Percentiles rank a stretch among this genome's conserved stretches.
phyloP scores from a whole-genome alignment of 2,888 invertebrate genomes.

The Apoda limacodes region DNA sequence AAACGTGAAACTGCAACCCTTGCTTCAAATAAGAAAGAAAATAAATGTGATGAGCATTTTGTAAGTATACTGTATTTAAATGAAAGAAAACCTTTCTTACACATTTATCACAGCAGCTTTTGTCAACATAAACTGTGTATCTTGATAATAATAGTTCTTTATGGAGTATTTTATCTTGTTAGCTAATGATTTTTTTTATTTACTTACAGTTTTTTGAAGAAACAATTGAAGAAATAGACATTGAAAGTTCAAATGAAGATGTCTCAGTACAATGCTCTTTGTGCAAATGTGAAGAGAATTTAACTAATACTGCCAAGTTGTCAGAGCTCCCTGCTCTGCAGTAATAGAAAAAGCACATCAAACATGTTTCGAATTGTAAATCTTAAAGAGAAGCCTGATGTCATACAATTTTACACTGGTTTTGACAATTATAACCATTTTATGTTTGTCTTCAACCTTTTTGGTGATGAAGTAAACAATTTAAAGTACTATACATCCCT shows the following conservation, averaged over 20 bases:
- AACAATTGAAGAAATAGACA: background rate
- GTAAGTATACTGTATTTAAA: too few relatives aligned
- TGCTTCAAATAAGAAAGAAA: too few relatives aligned
- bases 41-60: too few relatives aligned
- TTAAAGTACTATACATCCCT: conserved; percentile 7
- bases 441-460: conserved; percentile 8
- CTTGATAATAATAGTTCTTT: too few relatives aligned
- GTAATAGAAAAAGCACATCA: conserved; percentile 2
- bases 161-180: conserved; percentile 3
- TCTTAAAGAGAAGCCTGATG: background rate
- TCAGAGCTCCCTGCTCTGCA: conserved; percentile 1
- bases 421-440: conserved; percentile 8
- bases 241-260: background rate
- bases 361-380: conserved; percentile 2
- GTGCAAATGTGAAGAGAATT: background rate
- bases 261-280: background rate
- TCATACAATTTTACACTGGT: conserved; percentile 5
- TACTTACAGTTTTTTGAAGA: background rate
- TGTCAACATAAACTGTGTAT: too few relatives aligned
- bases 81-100: too few relatives aligned
- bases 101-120: too few relatives aligned
- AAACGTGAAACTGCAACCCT: too few relatives aligned
- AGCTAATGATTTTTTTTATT: conserved; percentile 1
- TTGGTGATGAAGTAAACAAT: conserved; percentile 6
- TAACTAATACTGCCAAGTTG: background rate